A percentile compares a stretch with the other conserved stretches of the same genome.
Evolutionary conservation across 2,797 vertebrate species (phyloP).

Genomic region (Dryobates pubescens): DNA sequence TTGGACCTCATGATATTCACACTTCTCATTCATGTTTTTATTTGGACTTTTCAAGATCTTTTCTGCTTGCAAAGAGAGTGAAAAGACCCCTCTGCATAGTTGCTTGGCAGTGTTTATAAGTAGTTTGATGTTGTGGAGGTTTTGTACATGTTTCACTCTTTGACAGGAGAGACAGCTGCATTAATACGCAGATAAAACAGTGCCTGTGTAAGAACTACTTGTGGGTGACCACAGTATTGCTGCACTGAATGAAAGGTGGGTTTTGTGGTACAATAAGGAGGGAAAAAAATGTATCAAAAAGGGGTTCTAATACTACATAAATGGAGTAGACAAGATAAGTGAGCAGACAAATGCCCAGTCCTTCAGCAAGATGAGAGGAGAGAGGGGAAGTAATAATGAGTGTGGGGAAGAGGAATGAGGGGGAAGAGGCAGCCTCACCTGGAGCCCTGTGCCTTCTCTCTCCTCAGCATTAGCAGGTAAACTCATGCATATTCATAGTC

Average conservation of each 20-base stretch:
- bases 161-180: neutral
- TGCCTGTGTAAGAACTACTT: neutral
- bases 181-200: neutral
- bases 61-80: neutral
- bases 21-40: neutral
- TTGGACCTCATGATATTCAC: neutral
- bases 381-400: neutral
- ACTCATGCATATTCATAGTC: constrained; percentile 68
- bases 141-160: neutral
- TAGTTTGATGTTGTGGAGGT: neutral
- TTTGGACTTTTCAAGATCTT: neutral
- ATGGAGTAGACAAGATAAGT: neutral
- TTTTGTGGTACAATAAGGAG: neutral
- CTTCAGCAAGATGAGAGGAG: neutral
- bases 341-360: neutral
- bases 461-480: constrained; percentile 56
- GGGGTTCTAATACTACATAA: neutral
- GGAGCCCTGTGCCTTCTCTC: neutral
- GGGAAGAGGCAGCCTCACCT: neutral
- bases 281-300: neutral
- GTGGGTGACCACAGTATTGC: neutral
- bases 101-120: neutral
- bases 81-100: neutral
- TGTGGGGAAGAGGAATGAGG: neutral
- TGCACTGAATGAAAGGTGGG: neutral